A percentile compares a stretch with the other conserved stretches of the same genome.
phyloP scores from a whole-genome alignment of 2,888 invertebrate genomes.

The Andrena haemorrhoa region DNA sequence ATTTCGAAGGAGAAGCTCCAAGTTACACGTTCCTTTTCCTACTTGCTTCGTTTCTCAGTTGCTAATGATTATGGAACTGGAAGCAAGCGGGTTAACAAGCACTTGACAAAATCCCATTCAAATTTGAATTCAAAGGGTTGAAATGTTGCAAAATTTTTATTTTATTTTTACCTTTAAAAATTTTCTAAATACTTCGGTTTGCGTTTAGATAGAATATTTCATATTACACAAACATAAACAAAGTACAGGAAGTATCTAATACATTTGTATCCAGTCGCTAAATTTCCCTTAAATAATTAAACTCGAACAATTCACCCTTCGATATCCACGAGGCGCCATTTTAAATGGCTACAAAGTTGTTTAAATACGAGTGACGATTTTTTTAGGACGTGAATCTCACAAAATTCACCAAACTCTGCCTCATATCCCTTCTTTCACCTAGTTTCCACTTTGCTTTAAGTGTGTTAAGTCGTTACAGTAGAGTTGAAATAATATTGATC shows the following conservation, averaged over 20 bases:
- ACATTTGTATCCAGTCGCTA: too few relatives aligned
- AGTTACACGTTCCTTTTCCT: neutral
- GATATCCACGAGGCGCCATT: neutral
- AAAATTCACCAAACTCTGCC: neutral
- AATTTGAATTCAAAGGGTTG: neutral
- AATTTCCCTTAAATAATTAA: too few relatives aligned
- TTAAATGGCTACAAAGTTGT: neutral
- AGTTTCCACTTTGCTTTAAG: neutral
- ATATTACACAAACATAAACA: neutral
- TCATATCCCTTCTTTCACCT: neutral
- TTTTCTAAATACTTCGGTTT: neutral
- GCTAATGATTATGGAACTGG: too few relatives aligned
- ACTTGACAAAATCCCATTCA: neutral
- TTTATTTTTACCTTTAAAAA: too few relatives aligned
- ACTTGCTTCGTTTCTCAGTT: too few relatives aligned
- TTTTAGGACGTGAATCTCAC: neutral
- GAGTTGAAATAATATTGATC: conserved; percentile 29
- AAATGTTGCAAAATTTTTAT: too few relatives aligned
- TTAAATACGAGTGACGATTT: neutral
- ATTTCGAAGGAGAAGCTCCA: neutral
- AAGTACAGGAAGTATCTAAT: neutral
- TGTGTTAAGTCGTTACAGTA: neutral
- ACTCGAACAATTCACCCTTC: neutral
- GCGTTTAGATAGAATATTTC: neutral
- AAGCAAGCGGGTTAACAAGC: neutral